These are phyloP conservation scores for Paelopatides confundens DNA, from an alignment of 53 echinoderm and acorn worm species.

Conservation along the genomic window DNA sequence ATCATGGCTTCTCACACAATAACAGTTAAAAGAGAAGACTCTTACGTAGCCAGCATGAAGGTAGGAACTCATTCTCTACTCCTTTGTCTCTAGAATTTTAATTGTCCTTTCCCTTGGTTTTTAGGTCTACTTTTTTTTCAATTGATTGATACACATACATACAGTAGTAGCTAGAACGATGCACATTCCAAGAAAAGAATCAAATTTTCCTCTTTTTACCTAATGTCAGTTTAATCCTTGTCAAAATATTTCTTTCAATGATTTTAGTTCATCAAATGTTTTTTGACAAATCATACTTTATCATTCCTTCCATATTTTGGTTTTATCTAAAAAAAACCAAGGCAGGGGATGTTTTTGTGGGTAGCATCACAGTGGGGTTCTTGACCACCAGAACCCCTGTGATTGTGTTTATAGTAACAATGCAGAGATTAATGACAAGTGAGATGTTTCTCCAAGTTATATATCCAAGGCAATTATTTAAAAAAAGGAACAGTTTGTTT, in stretches of 20 bases:
- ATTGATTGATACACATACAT: too few relatives aligned
- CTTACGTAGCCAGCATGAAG: too few relatives aligned
- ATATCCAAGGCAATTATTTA: neutral
- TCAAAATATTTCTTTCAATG: neutral
- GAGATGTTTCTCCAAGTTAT: neutral
- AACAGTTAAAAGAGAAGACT: too few relatives aligned
- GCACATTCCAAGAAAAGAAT: neutral
- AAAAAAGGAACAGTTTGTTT: neutral
- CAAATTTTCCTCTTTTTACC: neutral
- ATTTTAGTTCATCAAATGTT: neutral
- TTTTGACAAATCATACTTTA: neutral
- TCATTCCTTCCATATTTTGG: neutral
- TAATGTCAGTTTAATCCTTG: neutral
- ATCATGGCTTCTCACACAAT: too few relatives aligned
- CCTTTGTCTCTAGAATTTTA: too few relatives aligned
- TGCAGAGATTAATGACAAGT: neutral
- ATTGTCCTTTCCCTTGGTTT: too few relatives aligned
- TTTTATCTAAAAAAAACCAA: neutral
- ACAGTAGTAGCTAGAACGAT: too few relatives aligned
- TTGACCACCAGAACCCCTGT: neutral
- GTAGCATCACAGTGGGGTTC: neutral
- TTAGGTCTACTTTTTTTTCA: too few relatives aligned
- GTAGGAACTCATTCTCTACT: too few relatives aligned
- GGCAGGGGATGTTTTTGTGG: conserved; percentile 3
- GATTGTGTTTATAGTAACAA: neutral